phyloP scores from a whole-genome alignment of 2,113 vertebrate genomes.

The Pterocles orientalis region DNA sequence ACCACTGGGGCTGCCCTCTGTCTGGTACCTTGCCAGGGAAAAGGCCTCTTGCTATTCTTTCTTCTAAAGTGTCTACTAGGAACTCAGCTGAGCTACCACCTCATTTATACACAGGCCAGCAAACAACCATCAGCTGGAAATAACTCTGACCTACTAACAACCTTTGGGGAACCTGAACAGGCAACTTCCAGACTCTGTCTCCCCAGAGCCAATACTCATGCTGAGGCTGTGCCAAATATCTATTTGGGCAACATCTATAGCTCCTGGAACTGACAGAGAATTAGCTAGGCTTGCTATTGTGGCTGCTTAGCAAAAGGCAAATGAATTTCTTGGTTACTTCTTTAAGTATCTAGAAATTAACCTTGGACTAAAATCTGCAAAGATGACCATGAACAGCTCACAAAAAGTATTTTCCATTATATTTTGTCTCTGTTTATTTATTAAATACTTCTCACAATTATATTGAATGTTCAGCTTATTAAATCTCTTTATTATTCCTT shows the following conservation, averaged over 20 bases:
- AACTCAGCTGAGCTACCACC: not conserved
- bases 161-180: not conserved
- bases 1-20: not conserved
- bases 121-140: not conserved
- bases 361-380: not conserved
- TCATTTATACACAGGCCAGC: not conserved
- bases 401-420: not conserved
- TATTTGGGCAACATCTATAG: not conserved
- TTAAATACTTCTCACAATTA: not conserved
- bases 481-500: slow-evolving; percentile 10
- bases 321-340: not conserved
- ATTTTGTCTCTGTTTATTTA: not conserved
- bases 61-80: not conserved
- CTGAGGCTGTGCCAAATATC: not conserved
- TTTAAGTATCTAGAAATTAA: slow-evolving; percentile 10
- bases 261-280: not conserved
- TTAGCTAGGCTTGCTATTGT: not conserved
- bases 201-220: not conserved
- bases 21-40: not conserved
- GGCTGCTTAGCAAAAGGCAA: not conserved
- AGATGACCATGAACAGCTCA: not conserved
- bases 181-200: not conserved
- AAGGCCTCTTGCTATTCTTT: not conserved
- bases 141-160: not conserved
- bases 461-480: not conserved